Evolutionary conservation across 2,888 invertebrate species (phyloP), one percentile per base, ranked within the genome.

Genomic region (Atethmia centrago): DNA sequence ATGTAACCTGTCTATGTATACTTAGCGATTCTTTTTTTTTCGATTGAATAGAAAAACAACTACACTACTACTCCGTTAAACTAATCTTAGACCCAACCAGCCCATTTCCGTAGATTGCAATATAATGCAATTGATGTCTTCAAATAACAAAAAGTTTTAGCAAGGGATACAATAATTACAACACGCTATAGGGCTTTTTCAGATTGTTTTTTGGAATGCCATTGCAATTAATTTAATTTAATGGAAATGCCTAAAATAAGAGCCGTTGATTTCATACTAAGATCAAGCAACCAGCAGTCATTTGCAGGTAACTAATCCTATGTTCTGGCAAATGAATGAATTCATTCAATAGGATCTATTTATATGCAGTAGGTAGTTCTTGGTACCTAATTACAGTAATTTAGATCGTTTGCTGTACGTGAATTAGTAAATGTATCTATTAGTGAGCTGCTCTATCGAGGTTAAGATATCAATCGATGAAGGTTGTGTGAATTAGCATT

Each of bases 401-500:
- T 77, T 36, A 53, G 47, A 66, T 56, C 59, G 40, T 40, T 51
- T 53, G 25, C n/a, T 71, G 45, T 56, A 49, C 51, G 36, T 67
- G 31, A 67, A 72, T 73, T 40, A 67, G 82, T 72, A 64, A 71
- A 80, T 77, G 67, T 64, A n/a, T 59, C 58, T 67, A 77, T 82
- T 47, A 68, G 63, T 61, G 40, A 56, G 45, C 40, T 59, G 16
- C 28, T 21, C 14, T 36, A 28, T 16, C 81, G n/a, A 73, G 80
- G 79, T 67, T 78, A 67, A 31, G n/a, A 56, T 78, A 73, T 78
- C 53, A 49, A 80, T 72, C 55, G 10, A 14, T 12, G 66, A 82
- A 80, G 80, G 80, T 53, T 64, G 58, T 56, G 49, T 53, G 25
- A 59, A 64, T 68, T 82, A 59, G 62, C 67, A 73, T 72, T 59